phyloP scores from a whole-genome alignment of 2,888 invertebrate species.

The Pseudeuparius sepicola region DNA sequence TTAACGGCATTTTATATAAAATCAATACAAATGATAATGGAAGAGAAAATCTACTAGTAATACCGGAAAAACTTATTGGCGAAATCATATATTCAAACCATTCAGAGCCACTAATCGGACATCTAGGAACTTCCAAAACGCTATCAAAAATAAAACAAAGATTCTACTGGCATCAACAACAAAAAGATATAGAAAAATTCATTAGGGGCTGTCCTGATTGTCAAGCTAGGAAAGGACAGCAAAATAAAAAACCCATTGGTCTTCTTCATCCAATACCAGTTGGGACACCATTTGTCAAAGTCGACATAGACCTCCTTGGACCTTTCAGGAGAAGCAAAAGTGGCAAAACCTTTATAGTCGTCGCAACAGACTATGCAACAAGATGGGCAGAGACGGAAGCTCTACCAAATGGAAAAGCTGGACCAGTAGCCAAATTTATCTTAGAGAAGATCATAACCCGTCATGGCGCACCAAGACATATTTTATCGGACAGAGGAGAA shows the following conservation, averaged over 20 bases:
- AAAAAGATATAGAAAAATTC: conserved; percentile 19
- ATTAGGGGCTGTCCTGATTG: conserved; percentile 20
- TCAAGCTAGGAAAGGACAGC: conserved; percentile 20
- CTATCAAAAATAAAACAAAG: conserved; percentile 19
- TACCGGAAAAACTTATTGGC: conserved; percentile 16
- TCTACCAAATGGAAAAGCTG: conserved; percentile 20
- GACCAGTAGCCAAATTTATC: conserved; percentile 20
- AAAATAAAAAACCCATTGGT: conserved; percentile 19
- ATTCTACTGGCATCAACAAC: conserved; percentile 23
- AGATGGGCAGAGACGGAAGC: conserved; percentile 22
- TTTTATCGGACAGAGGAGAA: conserved; percentile 12
- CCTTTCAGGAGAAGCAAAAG: conserved; percentile 20
- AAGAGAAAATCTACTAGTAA: conserved; percentile 20
- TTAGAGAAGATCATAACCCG: conserved; percentile 19
- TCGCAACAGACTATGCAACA: conserved; percentile 27
- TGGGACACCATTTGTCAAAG: conserved; percentile 19
- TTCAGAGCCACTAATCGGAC: conserved; percentile 19
- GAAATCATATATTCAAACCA: conserved; percentile 23
- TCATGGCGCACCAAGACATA: too few relatives aligned
- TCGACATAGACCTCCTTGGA: conserved; percentile 25
- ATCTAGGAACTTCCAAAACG: conserved; percentile 21
- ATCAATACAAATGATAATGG: conserved; percentile 13
- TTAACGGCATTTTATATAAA: conserved; percentile 19
- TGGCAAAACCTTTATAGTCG: conserved; percentile 24
- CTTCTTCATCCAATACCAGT: conserved; percentile 18